Conservation (phyloP, 1,140 invertebrate species). For the Stegodyphus dumicola region DNA sequence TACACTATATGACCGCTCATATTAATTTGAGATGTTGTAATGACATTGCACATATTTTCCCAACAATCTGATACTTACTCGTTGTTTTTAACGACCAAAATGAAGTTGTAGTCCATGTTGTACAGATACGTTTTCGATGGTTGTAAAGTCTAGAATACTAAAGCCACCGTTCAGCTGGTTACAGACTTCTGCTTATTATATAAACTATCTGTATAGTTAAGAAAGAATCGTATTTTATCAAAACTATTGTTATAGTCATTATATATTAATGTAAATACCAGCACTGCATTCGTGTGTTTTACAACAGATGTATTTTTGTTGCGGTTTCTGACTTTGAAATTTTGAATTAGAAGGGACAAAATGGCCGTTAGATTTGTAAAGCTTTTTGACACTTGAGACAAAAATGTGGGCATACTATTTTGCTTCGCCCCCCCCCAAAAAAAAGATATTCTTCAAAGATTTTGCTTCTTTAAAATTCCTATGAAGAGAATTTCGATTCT, state of each 20-base stretch:
- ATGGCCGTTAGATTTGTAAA: background rate
- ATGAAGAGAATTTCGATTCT: no score
- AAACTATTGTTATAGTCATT: slow-evolving; percentile 54
- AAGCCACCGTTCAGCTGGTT: background rate
- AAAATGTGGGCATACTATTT: no score
- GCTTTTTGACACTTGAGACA: no score
- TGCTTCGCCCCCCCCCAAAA: no score
- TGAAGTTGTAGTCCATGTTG: slow-evolving; percentile 20
- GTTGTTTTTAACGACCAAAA: no score
- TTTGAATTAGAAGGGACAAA: background rate
- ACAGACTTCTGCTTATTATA: slow-evolving; percentile 29
- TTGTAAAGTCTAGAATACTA: slow-evolving; percentile 44
- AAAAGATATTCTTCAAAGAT: no score
- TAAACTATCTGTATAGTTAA: slow-evolving; percentile 50
- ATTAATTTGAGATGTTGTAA: no score
- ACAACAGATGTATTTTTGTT: slow-evolving; percentile 55
- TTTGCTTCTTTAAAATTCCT: no score
- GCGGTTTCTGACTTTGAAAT: slow-evolving; percentile 26
- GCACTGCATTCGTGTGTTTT: slow-evolving; percentile 36
- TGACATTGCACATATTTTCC: no score
- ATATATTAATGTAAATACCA: slow-evolving; percentile 54
- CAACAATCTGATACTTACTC: no score
- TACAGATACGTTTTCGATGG: slow-evolving; percentile 37
- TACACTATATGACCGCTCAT: no score
- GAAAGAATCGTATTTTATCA: slow-evolving; percentile 56